phyloP scores from a whole-genome alignment of 2,888 invertebrate genomes.

The Fragum fragum region DNA sequence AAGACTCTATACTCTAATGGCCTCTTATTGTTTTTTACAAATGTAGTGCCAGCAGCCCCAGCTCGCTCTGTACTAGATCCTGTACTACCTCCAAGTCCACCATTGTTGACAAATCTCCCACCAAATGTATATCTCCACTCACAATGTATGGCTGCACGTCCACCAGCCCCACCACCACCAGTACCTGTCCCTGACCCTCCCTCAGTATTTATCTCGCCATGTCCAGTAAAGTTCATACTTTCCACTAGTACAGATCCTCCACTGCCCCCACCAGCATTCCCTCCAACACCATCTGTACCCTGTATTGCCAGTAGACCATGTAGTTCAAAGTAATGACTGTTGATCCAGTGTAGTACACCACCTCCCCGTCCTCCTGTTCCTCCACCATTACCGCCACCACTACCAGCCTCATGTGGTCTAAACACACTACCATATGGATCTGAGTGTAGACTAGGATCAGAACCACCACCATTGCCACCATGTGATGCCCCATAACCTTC shows the following conservation, averaged over 20 bases:
- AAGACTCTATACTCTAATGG: slow-evolving; percentile 77
- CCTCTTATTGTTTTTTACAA: slow-evolving; percentile 78
- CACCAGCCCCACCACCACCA: slow-evolving; percentile 79
- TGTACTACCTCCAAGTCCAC: slow-evolving; percentile 66
- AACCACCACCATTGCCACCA: slow-evolving; percentile 79
- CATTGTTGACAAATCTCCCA: slow-evolving; percentile 73
- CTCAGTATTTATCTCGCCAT: slow-evolving; percentile 76
- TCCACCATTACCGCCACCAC: slow-evolving; percentile 78
- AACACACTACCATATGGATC: slow-evolving; percentile 77
- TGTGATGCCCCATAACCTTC: slow-evolving; percentile 77
- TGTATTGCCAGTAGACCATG: slow-evolving; percentile 75
- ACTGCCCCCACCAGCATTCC: slow-evolving; percentile 77
- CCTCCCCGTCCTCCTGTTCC: slow-evolving; percentile 77
- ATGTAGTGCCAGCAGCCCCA: slow-evolving; percentile 79
- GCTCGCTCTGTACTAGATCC: slow-evolving; percentile 57
- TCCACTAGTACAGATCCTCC: slow-evolving; percentile 77
- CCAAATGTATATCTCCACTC: slow-evolving; percentile 76
- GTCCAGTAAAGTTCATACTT: slow-evolving; percentile 79
- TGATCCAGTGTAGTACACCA: slow-evolving; percentile 75
- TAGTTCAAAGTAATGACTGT: slow-evolving; percentile 75
- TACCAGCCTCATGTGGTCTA: slow-evolving; percentile 69
- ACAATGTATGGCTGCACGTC: slow-evolving; percentile 76
- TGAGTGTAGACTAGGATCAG: slow-evolving; percentile 51
- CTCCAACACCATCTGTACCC: slow-evolving; percentile 70
- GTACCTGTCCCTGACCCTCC: slow-evolving; percentile 75